Evolutionary conservation across 2,797 vertebrate species (phyloP).

Genomic region (Hoplostethus mediterraneus): DNA sequence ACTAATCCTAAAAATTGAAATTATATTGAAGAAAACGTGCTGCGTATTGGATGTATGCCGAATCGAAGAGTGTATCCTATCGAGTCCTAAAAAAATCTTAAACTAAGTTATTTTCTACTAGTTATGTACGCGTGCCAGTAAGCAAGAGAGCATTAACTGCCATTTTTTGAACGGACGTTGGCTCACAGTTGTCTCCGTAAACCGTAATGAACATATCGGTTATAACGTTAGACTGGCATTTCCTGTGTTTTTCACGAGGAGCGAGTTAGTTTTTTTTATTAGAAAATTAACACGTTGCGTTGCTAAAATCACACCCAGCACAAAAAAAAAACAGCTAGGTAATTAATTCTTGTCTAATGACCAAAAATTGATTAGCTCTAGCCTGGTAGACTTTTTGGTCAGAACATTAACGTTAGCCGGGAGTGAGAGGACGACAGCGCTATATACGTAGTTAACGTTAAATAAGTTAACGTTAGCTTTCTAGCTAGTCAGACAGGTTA

Average conservation of each 20-base stretch:
- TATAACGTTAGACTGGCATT: slow-evolving; percentile 44
- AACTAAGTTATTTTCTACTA: no score
- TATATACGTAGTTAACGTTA: not conserved
- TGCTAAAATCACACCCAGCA: not conserved
- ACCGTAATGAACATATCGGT: not conserved
- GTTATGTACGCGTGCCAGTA: no score
- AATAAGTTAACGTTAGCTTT: not conserved
- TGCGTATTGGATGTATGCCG: not conserved
- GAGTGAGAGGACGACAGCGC: not conserved
- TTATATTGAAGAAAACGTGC: fast-evolving
- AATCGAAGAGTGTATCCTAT: not conserved
- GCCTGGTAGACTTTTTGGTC: not conserved
- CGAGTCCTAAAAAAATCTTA: fast-evolving
- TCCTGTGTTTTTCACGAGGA: slow-evolving; percentile 58
- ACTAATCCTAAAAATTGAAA: no score
- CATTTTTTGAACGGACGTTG: slow-evolving; percentile 11
- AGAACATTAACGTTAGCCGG: not conserved
- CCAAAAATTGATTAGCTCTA: no score
- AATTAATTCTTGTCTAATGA: no score
- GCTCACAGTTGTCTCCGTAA: not conserved
- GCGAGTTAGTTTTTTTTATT: not conserved
- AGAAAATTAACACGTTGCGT: not conserved
- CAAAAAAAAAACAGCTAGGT: no score
- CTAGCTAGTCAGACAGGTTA: slow-evolving; percentile 21
- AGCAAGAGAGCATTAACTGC: no score